phyloP scores from a whole-genome alignment of 2,888 invertebrate species.

The Tinea semifulvella region DNA sequence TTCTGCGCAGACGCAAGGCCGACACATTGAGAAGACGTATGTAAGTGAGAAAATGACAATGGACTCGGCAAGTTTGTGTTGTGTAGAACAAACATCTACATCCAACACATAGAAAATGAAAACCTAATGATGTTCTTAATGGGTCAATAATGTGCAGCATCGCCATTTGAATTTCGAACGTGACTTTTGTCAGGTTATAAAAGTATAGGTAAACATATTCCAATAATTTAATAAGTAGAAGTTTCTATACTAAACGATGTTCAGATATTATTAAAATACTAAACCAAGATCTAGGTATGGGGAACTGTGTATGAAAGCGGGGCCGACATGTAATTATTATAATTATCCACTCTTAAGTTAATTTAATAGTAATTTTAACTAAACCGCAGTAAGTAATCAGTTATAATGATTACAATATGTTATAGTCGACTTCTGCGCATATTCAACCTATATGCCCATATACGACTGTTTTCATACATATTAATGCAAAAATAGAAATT shows the following conservation, averaged over 20 bases:
- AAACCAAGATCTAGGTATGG: too few species aligned
- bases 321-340: not conserved
- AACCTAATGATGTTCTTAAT: too few species aligned
- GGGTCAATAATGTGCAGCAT: too few species aligned
- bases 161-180: too few species aligned
- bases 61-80: too few species aligned
- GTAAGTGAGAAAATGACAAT: not conserved
- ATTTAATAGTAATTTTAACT: slow-evolving; percentile 8
- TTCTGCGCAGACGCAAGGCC: slow-evolving; percentile 12
- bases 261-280: too few species aligned
- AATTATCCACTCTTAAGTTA: slow-evolving; percentile 1
- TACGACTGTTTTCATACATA: slow-evolving; percentile 16
- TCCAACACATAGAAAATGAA: too few species aligned
- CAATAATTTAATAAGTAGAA: too few species aligned
- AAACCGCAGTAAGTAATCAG: slow-evolving; percentile 2
- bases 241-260: too few species aligned
- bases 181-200: too few species aligned
- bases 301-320: not conserved
- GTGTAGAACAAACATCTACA: too few species aligned
- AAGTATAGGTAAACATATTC: too few species aligned
- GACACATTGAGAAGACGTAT: not conserved
- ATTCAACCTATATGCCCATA: not conserved
- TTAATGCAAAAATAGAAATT: slow-evolving; percentile 21
- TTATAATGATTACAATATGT: not conserved
- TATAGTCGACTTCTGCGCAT: not conserved